A percentile compares a stretch with the other conserved stretches of the same genome.
Evolutionary conservation across 2,797 vertebrate species (phyloP).

Genomic region (Poecilia gillii): DNA sequence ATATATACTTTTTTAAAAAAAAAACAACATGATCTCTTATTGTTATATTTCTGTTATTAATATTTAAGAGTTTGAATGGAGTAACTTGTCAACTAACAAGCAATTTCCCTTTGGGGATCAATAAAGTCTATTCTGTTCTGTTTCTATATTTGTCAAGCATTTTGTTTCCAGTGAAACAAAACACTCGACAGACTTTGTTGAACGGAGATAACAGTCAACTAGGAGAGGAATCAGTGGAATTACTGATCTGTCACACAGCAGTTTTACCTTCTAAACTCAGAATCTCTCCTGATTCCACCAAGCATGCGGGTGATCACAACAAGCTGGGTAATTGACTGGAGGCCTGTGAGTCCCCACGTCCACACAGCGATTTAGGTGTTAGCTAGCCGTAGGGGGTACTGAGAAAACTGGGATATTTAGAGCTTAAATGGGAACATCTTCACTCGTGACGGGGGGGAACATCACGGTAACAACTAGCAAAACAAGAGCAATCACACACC

Average conservation of each 20-base stretch:
- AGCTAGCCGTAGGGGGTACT: not conserved
- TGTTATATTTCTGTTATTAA: too few relatives aligned
- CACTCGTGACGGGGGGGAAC: not conserved
- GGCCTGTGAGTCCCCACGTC: not conserved
- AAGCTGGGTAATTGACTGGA: not conserved
- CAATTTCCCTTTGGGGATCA: too few relatives aligned
- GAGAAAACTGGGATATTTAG: not conserved
- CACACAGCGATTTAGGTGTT: not conserved
- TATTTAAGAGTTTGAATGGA: too few relatives aligned
- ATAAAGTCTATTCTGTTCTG: too few relatives aligned
- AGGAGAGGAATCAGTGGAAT: constrained; percentile 24
- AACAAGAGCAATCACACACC: constrained; percentile 5
- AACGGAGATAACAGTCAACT: constrained; percentile 41
- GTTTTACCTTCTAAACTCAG: constrained; percentile 3
- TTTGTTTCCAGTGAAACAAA: not conserved
- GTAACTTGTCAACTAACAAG: too few relatives aligned
- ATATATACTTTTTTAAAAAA: too few relatives aligned
- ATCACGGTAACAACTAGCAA: not conserved
- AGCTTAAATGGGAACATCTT: not conserved
- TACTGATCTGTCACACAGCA: constrained; percentile 32
- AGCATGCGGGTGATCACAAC: constrained; percentile 7
- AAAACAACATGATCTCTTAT: too few relatives aligned
- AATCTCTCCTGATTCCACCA: constrained; percentile 12
- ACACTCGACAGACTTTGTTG: not conserved
- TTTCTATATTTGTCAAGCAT: too few relatives aligned